A percentile compares a stretch with the other conserved stretches of the same genome.
Evolutionary conservation across 2,888 invertebrate species (phyloP).

Genomic region (Alcis repandata): DNA sequence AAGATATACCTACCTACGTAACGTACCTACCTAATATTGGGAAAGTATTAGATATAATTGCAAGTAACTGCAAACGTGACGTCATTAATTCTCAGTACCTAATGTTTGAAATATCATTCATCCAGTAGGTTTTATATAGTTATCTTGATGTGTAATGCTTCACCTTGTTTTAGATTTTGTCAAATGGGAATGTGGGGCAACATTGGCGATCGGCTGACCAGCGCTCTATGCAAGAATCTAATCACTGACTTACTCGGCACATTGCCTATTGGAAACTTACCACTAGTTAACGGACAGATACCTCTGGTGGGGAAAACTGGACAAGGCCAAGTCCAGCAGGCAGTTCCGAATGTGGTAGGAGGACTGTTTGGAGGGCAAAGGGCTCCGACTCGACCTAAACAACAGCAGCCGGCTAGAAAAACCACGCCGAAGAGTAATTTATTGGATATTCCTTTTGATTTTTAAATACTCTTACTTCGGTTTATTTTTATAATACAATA

Average conservation of each 20-base stretch:
- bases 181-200: constrained; percentile 91
- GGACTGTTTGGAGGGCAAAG: constrained; percentile 26
- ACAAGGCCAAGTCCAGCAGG: constrained; percentile 4
- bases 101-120: no score
- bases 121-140: no score
- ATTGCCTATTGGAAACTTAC: constrained; percentile 23
- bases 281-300: constrained; percentile 18
- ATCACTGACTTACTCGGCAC: constrained; percentile 62
- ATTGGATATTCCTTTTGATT: constrained; percentile 51
- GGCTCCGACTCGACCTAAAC: constrained; percentile 19
- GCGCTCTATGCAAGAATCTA: constrained; percentile 81
- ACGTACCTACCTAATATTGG: no score
- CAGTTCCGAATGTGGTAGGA: constrained; percentile 23
- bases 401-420: constrained; percentile 31
- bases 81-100: no score
- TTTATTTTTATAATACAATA: neutral
- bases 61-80: no score
- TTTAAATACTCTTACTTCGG: constrained; percentile 29
- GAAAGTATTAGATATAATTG: no score
- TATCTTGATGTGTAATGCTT: neutral
- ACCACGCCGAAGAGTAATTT: constrained; percentile 39
- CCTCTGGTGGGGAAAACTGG: constrained; percentile 5
- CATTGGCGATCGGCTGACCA: constrained; percentile 85
- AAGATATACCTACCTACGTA: no score
- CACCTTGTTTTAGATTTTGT: constrained; percentile 83